phyloP scores from a whole-genome alignment of 2,113 vertebrate species.

The Nibea coibor region DNA sequence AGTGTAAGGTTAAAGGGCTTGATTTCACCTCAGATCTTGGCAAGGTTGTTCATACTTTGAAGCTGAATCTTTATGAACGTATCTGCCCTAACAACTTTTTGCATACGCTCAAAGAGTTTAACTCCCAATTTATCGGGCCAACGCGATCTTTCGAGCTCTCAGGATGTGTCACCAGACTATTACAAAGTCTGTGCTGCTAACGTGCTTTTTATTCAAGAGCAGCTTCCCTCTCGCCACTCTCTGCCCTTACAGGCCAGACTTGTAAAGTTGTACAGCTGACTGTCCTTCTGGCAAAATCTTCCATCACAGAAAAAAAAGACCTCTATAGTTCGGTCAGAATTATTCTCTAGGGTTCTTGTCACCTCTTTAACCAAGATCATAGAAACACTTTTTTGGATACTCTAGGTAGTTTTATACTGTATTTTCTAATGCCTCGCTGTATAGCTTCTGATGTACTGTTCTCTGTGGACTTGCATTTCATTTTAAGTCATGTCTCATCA shows the following conservation, averaged over 20 bases:
- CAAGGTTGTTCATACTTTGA: background rate
- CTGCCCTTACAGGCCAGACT: background rate
- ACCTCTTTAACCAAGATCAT: conserved; percentile 7
- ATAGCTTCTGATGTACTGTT: background rate
- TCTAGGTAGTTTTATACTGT: background rate
- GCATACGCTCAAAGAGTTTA: background rate
- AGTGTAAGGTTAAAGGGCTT: background rate
- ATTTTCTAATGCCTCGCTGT: background rate
- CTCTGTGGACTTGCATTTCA: conserved; percentile 9
- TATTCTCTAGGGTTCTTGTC: background rate
- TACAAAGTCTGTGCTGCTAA: background rate
- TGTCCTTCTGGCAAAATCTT: conserved; percentile 18
- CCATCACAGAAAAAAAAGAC: background rate
- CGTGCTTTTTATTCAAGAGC: background rate
- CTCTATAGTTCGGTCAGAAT: background rate
- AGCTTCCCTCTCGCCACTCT: background rate
- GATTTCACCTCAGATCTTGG: no score
- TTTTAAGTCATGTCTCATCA: conserved; percentile 14
- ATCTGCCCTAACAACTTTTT: background rate
- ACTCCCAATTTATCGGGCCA: background rate
- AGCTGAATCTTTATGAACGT: background rate
- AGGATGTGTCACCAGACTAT: conserved; percentile 1
- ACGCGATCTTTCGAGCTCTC: background rate
- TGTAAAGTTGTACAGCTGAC: background rate
- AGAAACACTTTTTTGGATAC: background rate